phyloP scores from a whole-genome alignment of 2,797 vertebrate genomes.

The Platalea minor region DNA sequence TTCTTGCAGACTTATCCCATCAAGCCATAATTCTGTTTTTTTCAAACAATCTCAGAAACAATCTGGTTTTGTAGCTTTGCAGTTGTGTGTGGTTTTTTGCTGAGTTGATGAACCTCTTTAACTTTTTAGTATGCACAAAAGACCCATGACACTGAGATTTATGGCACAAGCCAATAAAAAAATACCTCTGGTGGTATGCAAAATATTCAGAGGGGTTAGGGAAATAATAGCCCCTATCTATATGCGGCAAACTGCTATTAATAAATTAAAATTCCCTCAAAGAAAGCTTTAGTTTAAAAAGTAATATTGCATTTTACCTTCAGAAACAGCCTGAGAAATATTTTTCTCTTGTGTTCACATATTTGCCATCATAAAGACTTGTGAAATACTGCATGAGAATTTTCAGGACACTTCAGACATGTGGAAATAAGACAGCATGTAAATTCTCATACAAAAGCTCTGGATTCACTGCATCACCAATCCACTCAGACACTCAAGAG shows the following conservation, averaged over 20 bases:
- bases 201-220: constrained; percentile 33
- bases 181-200: neutral
- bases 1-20: neutral
- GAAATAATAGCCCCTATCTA: neutral
- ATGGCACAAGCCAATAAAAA: constrained; percentile 13
- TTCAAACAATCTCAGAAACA: neutral
- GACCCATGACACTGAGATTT: constrained; percentile 15
- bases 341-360: neutral
- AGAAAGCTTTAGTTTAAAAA: neutral
- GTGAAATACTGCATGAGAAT: neutral
- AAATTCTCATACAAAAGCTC: neutral
- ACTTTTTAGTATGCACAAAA: constrained; percentile 5
- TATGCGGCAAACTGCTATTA: neutral
- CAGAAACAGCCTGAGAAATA: neutral
- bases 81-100: neutral
- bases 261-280: neutral
- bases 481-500: neutral
- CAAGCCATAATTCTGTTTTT: neutral
- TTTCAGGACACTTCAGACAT: neutral
- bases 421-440: neutral
- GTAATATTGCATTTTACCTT: neutral
- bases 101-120: constrained; percentile 4
- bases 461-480: neutral
- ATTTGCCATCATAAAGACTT: neutral
- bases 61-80: neutral